Percentiles rank a stretch among this genome's conserved stretches.
Evolutionary conservation across 1,140 invertebrate species (phyloP).

Genomic region (Drosophila dunni): DNA sequence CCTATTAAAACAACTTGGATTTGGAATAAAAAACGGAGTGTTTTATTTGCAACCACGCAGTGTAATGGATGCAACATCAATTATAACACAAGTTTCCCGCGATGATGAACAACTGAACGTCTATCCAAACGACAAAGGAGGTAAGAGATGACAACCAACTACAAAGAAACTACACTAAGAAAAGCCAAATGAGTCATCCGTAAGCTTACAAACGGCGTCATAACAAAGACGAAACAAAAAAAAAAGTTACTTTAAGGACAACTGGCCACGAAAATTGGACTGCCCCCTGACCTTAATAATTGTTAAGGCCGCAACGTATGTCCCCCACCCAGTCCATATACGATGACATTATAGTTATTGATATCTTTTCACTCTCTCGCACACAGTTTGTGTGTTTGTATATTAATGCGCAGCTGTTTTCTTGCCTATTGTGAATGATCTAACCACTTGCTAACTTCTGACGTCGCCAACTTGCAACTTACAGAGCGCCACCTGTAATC

Average conservation of each 20-base stretch:
- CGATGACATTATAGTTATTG: constrained; percentile 18
- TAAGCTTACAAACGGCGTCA: constrained; percentile 58
- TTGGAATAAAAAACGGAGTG: constrained; percentile 32
- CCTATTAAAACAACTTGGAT: constrained; percentile 41
- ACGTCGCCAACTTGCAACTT: constrained; percentile 64
- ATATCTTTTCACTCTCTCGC: constrained; percentile 6
- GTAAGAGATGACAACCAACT: constrained; percentile 61
- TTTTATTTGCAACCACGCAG: constrained; percentile 49
- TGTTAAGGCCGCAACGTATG: constrained; percentile 4
- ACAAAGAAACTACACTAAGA: constrained; percentile 9
- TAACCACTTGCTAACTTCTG: constrained; percentile 72
- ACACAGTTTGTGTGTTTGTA: constrained; percentile 10
- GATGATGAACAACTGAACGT: constrained; percentile 97
- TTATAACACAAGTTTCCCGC: constrained; percentile 98
- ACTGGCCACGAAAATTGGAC: constrained; percentile 39
- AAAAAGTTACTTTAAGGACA: constrained; percentile 62
- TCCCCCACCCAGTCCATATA: constrained; percentile 1
- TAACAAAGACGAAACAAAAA: constrained; percentile 76
- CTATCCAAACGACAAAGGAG: constrained; percentile 96
- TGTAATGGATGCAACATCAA: constrained; percentile 99
- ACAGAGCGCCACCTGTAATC: constrained; percentile 69
- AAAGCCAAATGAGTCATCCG: constrained; percentile 64
- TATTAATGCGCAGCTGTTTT: constrained; percentile 49
- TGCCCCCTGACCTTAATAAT: constrained; percentile 41
- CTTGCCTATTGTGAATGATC: constrained; percentile 66